Evolutionary conservation across 2,888 invertebrate genomes (phyloP), one percentile per base, ranked within the genome.

Genomic region (Lycaena phlaeas): DNA sequence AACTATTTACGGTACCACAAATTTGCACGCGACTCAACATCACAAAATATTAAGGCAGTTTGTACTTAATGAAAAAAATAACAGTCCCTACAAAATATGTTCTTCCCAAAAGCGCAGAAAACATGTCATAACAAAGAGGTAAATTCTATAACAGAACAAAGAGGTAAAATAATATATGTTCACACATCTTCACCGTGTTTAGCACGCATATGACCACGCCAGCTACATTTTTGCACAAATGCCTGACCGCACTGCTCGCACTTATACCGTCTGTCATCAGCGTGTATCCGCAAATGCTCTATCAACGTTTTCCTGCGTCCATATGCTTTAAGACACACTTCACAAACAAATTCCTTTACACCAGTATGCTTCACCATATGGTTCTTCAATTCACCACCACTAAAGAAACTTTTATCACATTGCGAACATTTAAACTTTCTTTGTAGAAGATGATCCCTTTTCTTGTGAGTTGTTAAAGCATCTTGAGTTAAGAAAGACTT

Each of bases 311-410:
- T 57, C 46, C 52, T 50, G 4, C 61, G 51, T 1, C 58, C 57
- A 28, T 61, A 66, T n/a, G 54, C 46, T 45, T 74, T 73, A n/a
- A 59, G 48, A 38, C 79, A 79, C 3, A 71, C 53, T 15, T 64
- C 59, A 38, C 79, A 81, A 28, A 64, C 56, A 39, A 64, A 76
- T 3, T 39, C 39, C 26, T 39, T 39, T 2, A 11, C 27, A n/a
- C 57, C 64, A 0, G 66, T 63, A 43, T 76, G 76, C 27, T 61
- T 64, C 14, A 64, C 57, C 58, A 67, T 57, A 44, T 76, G 74
- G 12, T 59, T 57, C 27, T 64, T 67, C 38, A 76, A 51, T 38
- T 65, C 61, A 9, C 57, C 54, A 39, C 63, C 68, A 1, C 56
- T 54, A 40, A 61, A 68, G 27, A 57, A 59, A 1, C 14, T 41